A percentile compares a stretch with the other conserved stretches of the same genome.
Evolutionary conservation across 2,797 vertebrate genomes (phyloP).

Genomic region (Scarus forsteni): DNA sequence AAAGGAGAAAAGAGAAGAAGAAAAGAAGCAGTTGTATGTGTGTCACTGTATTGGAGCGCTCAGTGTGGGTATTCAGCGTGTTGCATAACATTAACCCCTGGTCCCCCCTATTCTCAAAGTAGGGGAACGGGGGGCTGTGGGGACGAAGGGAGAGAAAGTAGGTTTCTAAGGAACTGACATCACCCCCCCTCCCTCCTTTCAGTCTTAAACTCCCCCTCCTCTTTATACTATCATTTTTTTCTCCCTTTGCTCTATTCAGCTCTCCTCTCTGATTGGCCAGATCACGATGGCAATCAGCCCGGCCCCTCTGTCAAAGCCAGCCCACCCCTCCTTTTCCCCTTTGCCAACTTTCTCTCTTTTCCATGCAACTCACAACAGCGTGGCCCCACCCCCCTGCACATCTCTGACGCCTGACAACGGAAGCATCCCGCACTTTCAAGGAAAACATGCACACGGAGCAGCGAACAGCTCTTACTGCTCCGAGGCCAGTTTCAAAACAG

Average conservation of each 20-base stretch:
- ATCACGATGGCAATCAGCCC: conserved; percentile 84
- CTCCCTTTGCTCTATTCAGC: conserved; percentile 78
- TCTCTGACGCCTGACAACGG: conserved; percentile 61
- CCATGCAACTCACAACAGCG: conserved; percentile 54
- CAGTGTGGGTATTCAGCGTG: conserved; percentile 79
- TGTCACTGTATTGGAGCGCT: conserved; percentile 76
- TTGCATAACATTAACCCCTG: conserved; percentile 90
- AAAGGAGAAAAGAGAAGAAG: conserved; percentile 9
- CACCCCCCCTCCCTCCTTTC: conserved; percentile 79
- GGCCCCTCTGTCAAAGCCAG: conserved; percentile 77
- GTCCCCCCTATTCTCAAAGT: conserved; percentile 81
- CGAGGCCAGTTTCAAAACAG: conserved; percentile 2
- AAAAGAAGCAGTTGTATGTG: conserved; percentile 52
- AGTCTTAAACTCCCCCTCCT: conserved; percentile 66
- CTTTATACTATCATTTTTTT: conserved; percentile 72
- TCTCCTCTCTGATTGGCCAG: conserved; percentile 83
- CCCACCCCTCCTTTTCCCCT: conserved; percentile 46
- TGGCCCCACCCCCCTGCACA: conserved; percentile 52
- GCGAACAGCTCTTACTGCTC: conserved; percentile 8
- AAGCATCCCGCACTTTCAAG: conserved; percentile 57
- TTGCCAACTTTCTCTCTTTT: conserved; percentile 57
- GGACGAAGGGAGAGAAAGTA: conserved; percentile 64
- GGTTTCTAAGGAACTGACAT: conserved; percentile 87
- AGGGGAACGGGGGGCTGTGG: conserved; percentile 55
- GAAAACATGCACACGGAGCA: conserved; percentile 34